A percentile compares a stretch with the other conserved stretches of the same genome.
Evolutionary conservation across 2,888 invertebrate species (phyloP).

Genomic region (Dryobota labecula): DNA sequence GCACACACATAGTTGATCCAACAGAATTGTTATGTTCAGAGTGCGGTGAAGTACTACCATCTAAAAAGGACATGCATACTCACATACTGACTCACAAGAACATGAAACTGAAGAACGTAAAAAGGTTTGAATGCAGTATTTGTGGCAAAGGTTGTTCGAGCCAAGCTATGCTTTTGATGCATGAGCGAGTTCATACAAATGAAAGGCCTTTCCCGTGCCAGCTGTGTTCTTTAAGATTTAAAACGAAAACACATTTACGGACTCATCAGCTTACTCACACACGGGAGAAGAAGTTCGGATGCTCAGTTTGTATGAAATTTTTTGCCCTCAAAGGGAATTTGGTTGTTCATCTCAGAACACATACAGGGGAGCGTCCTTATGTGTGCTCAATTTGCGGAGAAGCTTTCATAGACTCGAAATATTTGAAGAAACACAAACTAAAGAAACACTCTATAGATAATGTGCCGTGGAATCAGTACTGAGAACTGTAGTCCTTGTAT

Average conservation of each 20-base stretch:
- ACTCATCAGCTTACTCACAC: conserved; percentile 89
- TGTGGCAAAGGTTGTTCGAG: conserved; percentile 87
- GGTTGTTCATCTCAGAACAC: conserved; percentile 87
- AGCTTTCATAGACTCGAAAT: conserved; percentile 89
- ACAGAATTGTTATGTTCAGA: conserved; percentile 80
- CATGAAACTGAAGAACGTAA: conserved; percentile 74
- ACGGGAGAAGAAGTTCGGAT: conserved; percentile 88
- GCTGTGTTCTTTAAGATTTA: conserved; percentile 85
- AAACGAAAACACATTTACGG: conserved; percentile 87
- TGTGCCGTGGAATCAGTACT: conserved; percentile 85
- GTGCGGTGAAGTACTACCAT: conserved; percentile 82
- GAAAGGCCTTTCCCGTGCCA: conserved; percentile 87
- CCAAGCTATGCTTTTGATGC: conserved; percentile 88
- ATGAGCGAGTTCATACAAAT: conserved; percentile 88
- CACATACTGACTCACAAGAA: conserved; percentile 79
- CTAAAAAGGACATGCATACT: conserved; percentile 80
- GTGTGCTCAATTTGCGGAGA: conserved; percentile 85
- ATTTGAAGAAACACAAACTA: conserved; percentile 88
- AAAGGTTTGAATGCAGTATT: conserved; percentile 84
- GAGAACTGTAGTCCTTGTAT: conserved; percentile 28
- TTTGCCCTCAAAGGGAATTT: conserved; percentile 88
- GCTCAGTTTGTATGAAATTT: conserved; percentile 89
- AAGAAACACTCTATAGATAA: conserved; percentile 86
- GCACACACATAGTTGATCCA: conserved; percentile 80
- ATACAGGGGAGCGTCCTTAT: conserved; percentile 89